phyloP scores from a whole-genome alignment of 2,113 vertebrate species.

The Toxotes chatareus region DNA sequence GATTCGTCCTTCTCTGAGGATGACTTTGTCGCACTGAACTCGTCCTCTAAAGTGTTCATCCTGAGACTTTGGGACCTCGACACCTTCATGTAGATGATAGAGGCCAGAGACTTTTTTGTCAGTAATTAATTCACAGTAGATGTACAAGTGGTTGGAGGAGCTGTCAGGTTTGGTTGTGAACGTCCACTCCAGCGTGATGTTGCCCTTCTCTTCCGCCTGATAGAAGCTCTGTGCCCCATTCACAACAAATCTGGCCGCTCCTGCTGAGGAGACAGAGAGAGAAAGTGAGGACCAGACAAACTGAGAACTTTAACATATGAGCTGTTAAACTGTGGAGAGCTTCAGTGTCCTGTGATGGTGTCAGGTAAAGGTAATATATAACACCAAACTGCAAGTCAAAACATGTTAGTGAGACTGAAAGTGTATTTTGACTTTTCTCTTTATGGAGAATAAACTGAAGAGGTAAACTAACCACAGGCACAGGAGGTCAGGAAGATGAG shows the following conservation, averaged over 20 bases:
- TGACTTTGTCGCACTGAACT: slow-evolving; percentile 6
- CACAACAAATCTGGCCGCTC: not conserved
- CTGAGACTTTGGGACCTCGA: not conserved
- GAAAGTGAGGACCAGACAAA: not conserved
- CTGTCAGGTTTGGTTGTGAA: not conserved
- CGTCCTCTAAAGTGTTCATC: slow-evolving; percentile 3
- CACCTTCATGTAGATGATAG: not conserved
- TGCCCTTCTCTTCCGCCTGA: slow-evolving; percentile 28
- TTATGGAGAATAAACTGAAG: no score
- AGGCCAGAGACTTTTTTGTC: not conserved
- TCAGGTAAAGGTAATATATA: no score
- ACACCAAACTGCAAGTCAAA: no score
- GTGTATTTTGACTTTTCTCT: not conserved
- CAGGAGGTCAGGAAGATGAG: not conserved
- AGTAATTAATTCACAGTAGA: not conserved
- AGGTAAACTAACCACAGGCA: rapidly evolving
- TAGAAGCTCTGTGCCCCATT: not conserved
- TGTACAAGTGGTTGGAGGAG: rapidly evolving
- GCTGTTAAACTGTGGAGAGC: no score
- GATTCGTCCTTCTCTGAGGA: slow-evolving; percentile 23
- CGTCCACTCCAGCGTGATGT: slow-evolving; percentile 18
- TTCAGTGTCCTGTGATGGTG: no score
- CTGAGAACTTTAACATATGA: not conserved
- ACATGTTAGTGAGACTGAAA: no score
- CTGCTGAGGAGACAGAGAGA: slow-evolving; percentile 2